A percentile compares a stretch with the other conserved stretches of the same genome.
These are phyloP conservation scores for Drosophila oshimai DNA, from an alignment of 1,140 invertebrate genomes.

Conservation along the genomic window DNA sequence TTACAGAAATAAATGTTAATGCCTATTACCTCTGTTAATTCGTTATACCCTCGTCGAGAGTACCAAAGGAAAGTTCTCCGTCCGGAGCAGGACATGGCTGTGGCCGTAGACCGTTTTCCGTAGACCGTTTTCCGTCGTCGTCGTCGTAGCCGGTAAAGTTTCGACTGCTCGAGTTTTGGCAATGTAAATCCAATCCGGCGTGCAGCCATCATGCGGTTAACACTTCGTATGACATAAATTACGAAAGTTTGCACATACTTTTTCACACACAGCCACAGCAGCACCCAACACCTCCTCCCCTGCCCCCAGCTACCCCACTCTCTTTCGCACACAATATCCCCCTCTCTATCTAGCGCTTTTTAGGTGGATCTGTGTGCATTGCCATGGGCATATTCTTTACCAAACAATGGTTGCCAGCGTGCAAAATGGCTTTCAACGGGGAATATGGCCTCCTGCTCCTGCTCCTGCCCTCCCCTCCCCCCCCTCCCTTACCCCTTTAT, in stretches of 20 bases:
- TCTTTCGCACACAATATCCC: background rate
- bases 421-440: conserved; percentile 70
- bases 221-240: conserved; percentile 81
- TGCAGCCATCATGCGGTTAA: conserved; percentile 80
- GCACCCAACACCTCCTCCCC: background rate
- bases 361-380: conserved; percentile 47
- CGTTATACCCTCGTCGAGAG: background rate
- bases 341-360: background rate
- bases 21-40: too few species aligned
- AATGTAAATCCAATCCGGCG: conserved; percentile 80
- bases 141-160: conserved; percentile 57
- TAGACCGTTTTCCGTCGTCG: background rate
- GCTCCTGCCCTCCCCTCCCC: background rate
- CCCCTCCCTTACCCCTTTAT: background rate
- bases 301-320: background rate
- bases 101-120: background rate
- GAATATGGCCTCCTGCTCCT: conserved; percentile 11
- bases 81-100: conserved; percentile 31
- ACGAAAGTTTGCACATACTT: conserved; percentile 80
- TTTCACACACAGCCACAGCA: conserved; percentile 61
- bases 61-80: conserved; percentile 3
- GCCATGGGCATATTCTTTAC: conserved; percentile 68
- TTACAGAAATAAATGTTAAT: background rate
- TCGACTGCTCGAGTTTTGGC: conserved; percentile 63
- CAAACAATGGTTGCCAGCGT: conserved; percentile 62